These are phyloP conservation scores for Pharmacophagus antenor DNA, from an alignment of 2,888 invertebrate species.

Conservation along the genomic window DNA sequence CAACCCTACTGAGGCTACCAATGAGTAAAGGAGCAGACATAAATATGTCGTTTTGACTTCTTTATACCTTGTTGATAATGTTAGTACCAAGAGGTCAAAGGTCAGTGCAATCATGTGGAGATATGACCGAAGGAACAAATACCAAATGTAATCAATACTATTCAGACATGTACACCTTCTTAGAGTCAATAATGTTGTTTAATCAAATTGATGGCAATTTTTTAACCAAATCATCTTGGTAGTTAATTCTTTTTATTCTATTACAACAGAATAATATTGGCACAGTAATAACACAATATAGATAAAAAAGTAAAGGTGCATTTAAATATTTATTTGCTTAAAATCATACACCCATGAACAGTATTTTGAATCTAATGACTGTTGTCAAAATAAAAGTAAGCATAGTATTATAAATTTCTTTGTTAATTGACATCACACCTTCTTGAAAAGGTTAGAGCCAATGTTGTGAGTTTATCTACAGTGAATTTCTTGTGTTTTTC, in stretches of 20 bases:
- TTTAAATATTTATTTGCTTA: too few species aligned
- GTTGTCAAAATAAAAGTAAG: too few species aligned
- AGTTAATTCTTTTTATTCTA: background rate
- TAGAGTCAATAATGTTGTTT: background rate
- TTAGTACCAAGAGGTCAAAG: constrained; percentile 58
- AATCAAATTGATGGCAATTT: background rate
- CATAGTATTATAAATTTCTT: too few species aligned
- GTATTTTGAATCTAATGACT: too few species aligned
- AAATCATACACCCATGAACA: too few species aligned
- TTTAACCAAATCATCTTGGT: background rate
- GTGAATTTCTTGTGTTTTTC: too few species aligned
- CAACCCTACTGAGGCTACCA: constrained; percentile 42
- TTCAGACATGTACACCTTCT: constrained; percentile 18
- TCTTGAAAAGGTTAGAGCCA: too few species aligned
- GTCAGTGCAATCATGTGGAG: constrained; percentile 73
- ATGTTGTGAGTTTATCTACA: too few species aligned
- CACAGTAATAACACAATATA: too few species aligned
- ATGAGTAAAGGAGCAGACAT: constrained; percentile 50
- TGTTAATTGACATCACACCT: too few species aligned
- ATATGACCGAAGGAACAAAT: constrained; percentile 69
- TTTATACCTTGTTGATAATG: constrained; percentile 71
- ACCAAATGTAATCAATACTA: constrained; percentile 50
- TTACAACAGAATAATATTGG: too few species aligned
- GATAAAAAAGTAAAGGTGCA: too few species aligned
- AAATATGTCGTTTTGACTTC: constrained; percentile 68